Base-by-base conservation (phyloP, 92 coral and sea anemone genomes). In the Parazoanthus darwini region DNA sequence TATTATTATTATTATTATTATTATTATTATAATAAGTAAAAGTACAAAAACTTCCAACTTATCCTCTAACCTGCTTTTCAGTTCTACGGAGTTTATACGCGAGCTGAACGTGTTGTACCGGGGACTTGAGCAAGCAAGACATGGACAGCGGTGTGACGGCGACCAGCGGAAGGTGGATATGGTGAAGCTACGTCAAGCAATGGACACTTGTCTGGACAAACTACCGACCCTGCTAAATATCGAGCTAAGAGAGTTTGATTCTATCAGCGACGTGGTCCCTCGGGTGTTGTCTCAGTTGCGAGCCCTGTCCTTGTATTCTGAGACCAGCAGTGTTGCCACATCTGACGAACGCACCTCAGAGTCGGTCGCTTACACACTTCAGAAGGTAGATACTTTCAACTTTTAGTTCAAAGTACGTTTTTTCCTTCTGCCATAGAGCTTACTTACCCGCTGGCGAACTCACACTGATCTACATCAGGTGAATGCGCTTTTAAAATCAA, bases 261-360 rank as follows among this genome's bases (percentile, higher is more conserved):
- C 96, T 46, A 90, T 90, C 80, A 88, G 88, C 39, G 89, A 86
- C 43, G 92, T 95, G 25, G 84, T 93, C 26, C 98, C 98, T n/a
- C 91, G 95, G 56, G 98, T 96, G 56, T 88, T 96, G 76, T 96
- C 98, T 23, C 98, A 96, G 90, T 89, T 96, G 81, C 98, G 98
- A 2, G 98, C 98, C 2, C 70, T 96, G 85, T 96, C 98, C 36
- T 92, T 93, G 86, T 92, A 92, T 82, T 94, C 96, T 0, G 98
- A 96, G 91, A 71, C 96, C 9, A 90, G 93, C 65, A 95, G 95
- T 84, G 81, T 91, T 20, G 80, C 89, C 36, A 91, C 95, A 39
- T 77, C 90, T 39, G 90, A 86, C 0, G 96, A 94, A 74, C 90
- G 86, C 16, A 80, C 93, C 78, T 91, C 98, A 8, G 98, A 96